phyloP scores from a whole-genome alignment of 2,888 invertebrate species.

The Drosophila planitibia region DNA sequence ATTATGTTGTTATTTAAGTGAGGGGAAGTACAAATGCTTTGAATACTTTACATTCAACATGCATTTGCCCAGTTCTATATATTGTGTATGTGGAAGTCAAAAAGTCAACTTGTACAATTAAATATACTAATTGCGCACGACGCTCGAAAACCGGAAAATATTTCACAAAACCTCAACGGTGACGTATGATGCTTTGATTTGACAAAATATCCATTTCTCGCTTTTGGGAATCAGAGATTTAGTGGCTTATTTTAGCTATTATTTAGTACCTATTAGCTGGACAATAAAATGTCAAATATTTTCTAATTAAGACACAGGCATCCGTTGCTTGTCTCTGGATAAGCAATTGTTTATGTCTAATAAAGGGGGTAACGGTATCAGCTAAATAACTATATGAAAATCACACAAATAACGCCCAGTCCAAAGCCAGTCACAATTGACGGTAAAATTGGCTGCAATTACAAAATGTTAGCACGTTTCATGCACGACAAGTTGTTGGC shows the following conservation, averaged over 20 bases:
- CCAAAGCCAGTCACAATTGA: conserved; percentile 59
- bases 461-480: conserved; percentile 75
- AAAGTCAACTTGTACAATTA: conserved; percentile 56
- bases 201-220: conserved; percentile 50
- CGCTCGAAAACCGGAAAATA: conserved; percentile 51
- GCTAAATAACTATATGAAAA: conserved; percentile 48
- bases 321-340: conserved; percentile 15
- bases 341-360: conserved; percentile 18
- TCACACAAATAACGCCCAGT: conserved; percentile 48
- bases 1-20: conserved; percentile 13
- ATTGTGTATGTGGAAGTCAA: conserved; percentile 37
- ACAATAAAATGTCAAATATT: conserved; percentile 52
- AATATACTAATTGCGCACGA: conserved; percentile 33
- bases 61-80: conserved; percentile 11
- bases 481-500: conserved; percentile 48
- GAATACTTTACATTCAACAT: conserved; percentile 13
- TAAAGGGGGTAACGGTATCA: conserved; percentile 45
- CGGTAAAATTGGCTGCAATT: conserved; percentile 74
- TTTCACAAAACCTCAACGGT: background rate
- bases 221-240: conserved; percentile 3
- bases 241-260: conserved; percentile 11
- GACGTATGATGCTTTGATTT: conserved; percentile 38
- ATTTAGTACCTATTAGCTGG: conserved; percentile 26
- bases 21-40: conserved; percentile 31
- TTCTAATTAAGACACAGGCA: conserved; percentile 61